These are phyloP conservation scores for Agrochola litura DNA, from an alignment of 2,888 invertebrate species.

Conservation along the genomic window DNA sequence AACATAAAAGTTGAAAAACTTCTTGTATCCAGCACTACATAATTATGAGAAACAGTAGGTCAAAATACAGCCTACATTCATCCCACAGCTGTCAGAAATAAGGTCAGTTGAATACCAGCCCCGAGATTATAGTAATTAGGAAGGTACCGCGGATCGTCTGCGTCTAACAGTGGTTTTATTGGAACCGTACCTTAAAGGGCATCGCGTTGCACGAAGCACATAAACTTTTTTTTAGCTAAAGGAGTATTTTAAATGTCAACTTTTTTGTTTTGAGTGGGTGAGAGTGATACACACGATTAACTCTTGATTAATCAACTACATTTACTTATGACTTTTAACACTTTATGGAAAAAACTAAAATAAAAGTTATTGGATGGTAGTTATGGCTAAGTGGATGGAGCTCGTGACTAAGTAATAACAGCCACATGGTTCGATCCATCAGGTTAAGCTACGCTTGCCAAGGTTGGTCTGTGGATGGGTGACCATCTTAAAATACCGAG, in stretches of 20 bases:
- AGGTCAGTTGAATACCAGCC: conserved; percentile 67
- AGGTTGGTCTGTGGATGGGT: too few species aligned
- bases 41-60: conserved; percentile 53
- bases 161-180: conserved; percentile 39
- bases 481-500: too few species aligned
- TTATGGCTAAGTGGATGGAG: too few species aligned
- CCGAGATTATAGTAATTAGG: conserved; percentile 70
- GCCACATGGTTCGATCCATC: too few species aligned
- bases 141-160: conserved; percentile 8
- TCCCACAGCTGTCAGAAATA: conserved; percentile 69
- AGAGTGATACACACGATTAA: neutral
- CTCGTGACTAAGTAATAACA: too few species aligned
- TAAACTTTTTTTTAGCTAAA: neutral
- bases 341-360: too few species aligned
- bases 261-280: neutral
- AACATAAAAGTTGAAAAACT: neutral
- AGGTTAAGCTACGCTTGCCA: too few species aligned
- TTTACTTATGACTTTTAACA: neutral
- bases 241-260: conserved; percentile 3
- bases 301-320: neutral
- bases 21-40: conserved; percentile 6
- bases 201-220: neutral
- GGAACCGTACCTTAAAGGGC: conserved; percentile 44
- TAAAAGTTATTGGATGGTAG: too few species aligned
- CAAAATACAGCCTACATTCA: conserved; percentile 46